Percentiles rank a stretch among this genome's conserved stretches.
phyloP scores from a whole-genome alignment of 2,113 vertebrate genomes.

The Nipponia nippon region DNA sequence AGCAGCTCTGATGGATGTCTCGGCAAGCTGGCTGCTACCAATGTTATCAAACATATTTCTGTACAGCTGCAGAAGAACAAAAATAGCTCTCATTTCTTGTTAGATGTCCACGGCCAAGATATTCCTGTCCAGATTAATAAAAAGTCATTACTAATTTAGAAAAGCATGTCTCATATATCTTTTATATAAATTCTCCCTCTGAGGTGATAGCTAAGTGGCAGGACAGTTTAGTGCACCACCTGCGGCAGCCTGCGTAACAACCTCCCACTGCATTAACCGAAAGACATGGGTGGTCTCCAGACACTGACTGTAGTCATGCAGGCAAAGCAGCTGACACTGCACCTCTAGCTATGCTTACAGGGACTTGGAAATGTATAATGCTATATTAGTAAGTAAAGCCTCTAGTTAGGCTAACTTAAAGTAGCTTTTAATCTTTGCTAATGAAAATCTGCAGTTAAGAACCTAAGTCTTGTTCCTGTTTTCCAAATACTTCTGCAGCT shows the following conservation, averaged over 20 bases:
- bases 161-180: neutral
- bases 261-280: neutral
- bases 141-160: neutral
- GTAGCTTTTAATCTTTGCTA: slow-evolving; percentile 38
- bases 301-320: neutral
- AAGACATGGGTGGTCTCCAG: neutral
- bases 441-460: slow-evolving; percentile 37
- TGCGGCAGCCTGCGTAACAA: neutral
- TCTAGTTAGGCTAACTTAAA: neutral
- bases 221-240: neutral
- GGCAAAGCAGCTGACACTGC: neutral
- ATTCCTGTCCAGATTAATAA: neutral
- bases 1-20: neutral
- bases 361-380: neutral
- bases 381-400: neutral
- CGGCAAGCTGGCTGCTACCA: neutral
- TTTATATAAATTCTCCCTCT: neutral
- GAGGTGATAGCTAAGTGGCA: neutral
- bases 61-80: neutral
- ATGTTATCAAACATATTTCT: fast-evolving
- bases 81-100: neutral
- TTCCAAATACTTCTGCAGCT: neutral
- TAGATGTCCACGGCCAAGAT: neutral
- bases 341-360: neutral
- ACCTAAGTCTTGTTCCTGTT: neutral